Conservation (phyloP, 2,888 invertebrate genomes). For the Drosophila neoperkinsi region DNA sequence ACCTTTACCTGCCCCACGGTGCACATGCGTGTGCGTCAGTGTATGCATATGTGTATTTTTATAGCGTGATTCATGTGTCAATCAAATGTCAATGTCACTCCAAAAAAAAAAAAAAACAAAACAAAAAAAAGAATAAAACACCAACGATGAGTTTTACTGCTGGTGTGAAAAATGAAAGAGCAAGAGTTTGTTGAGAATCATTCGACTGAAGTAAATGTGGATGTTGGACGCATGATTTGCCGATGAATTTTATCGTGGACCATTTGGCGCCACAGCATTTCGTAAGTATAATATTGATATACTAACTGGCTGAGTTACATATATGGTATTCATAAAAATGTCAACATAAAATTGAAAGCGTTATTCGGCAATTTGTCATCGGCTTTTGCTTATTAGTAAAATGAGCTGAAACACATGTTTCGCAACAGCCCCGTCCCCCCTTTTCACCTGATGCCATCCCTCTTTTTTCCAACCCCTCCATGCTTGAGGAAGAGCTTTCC, state of each 20-base stretch:
- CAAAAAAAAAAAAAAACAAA: conserved; percentile 9
- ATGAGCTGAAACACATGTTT: conserved; percentile 77
- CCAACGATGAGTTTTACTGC: conserved; percentile 15
- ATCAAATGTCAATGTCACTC: conserved; percentile 83
- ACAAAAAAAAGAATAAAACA: conserved; percentile 22
- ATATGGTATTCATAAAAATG: conserved; percentile 39
- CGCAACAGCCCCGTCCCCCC: not conserved
- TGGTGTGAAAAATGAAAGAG: conserved; percentile 30
- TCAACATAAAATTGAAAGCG: conserved; percentile 61
- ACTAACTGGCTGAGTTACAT: not conserved
- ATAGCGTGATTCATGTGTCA: conserved; percentile 81
- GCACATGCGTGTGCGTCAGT: conserved; percentile 4
- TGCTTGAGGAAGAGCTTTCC: conserved; percentile 21
- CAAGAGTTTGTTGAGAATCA: not conserved
- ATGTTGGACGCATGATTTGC: conserved; percentile 3
- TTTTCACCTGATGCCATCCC: not conserved
- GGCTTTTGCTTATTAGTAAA: conserved; percentile 74
- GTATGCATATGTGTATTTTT: conserved; percentile 55
- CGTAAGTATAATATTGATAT: conserved; percentile 3
- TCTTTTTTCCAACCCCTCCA: not conserved
- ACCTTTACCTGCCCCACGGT: conserved; percentile 23
- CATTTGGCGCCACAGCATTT: not conserved
- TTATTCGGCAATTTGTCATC: conserved; percentile 72
- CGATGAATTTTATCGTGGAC: not conserved
- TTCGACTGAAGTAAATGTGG: not conserved